Evolutionary conservation across 2,797 vertebrate genomes (phyloP), one percentile per base, ranked within the genome.

Genomic region (Notoglanidium macrostoma): DNA sequence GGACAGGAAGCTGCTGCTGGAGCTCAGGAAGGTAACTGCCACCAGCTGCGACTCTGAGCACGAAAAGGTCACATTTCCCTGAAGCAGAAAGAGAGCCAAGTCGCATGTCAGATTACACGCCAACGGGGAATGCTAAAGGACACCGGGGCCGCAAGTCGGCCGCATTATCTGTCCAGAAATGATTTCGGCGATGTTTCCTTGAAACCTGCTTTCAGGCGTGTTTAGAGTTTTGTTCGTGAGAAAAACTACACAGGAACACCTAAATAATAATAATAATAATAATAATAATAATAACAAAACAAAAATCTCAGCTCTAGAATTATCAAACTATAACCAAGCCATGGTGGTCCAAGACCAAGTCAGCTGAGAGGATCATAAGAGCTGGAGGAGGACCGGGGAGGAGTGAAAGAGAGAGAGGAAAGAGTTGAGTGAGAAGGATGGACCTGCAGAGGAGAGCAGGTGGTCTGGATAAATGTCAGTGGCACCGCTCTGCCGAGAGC

Each of bases 51-150:
- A 96, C 92, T 97, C 97, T 0, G 97, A 97, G 92, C 98, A 99
- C 67, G 96, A 97, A 96, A 99, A 99, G 90, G 97, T 99, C 94
- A 99, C 97, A 1, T 99, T 99, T 88, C 98, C 98, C 98, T 99
- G 93, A 94, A 94, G 91, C 79, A 93, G 44, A 54, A 61, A 85
- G 29, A 15, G 61, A 54, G 72, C 86, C 84, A 85, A 92, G 92
- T 90, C 90, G 12, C 57, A 88, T 65, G 89, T 88, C 67, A 54
- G 65, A 83, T 89, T 89, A 89, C 81, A 86, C 63, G 82, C 55
- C 74, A 55, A 63, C 44, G 54, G 70, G 77, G 65, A 89, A 83
- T 68, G 55, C 44, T 76, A 83, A 78, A 82, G 70, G 67, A 61
- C 82, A 88, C 23, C 57, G 44, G 59, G 67, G 35, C 29, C 11